A percentile compares a stretch with the other conserved stretches of the same genome.
phyloP scores from a whole-genome alignment of 2,888 invertebrate species.

The Anoncus sp. region DNA sequence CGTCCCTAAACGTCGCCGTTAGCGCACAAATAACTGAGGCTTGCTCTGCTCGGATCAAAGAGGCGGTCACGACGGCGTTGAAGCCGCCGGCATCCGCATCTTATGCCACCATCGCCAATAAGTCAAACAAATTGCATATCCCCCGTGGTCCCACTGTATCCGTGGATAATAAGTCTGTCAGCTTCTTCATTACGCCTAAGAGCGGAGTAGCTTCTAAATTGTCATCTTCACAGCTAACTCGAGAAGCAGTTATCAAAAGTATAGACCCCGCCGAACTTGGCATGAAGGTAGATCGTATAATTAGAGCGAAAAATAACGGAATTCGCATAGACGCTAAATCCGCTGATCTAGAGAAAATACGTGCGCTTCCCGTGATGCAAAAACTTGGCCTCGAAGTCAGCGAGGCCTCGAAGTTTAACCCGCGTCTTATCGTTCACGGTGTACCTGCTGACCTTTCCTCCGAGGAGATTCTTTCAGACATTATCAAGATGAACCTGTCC shows the following conservation, averaged over 20 bases:
- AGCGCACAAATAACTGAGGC: slow-evolving; percentile 4
- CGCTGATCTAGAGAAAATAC: neutral
- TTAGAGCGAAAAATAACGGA: neutral
- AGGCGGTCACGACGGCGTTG: slow-evolving; percentile 5
- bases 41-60: slow-evolving; percentile 22
- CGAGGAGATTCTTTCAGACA: neutral
- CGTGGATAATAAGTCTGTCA: neutral
- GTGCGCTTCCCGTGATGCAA: neutral
- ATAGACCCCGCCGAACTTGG: slow-evolving; percentile 7
- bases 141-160: slow-evolving; percentile 14
- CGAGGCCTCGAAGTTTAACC: neutral
- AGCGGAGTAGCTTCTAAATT: neutral
- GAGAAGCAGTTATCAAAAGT: slow-evolving; percentile 14
- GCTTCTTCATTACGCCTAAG: slow-evolving; percentile 15
- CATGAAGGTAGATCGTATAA: neutral
- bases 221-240: slow-evolving; percentile 4
- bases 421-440: slow-evolving; percentile 6
- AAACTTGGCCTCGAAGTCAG: slow-evolving; percentile 6
- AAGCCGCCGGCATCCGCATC: slow-evolving; percentile 3
- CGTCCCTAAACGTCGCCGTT: slow-evolving; percentile 1
- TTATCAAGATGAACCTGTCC: neutral
- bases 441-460: neutral
- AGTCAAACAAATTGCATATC: neutral
- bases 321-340: neutral
- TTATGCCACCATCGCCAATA: neutral